phyloP scores from a whole-genome alignment of 2,113 vertebrate species.

The Charadrius vociferus region DNA sequence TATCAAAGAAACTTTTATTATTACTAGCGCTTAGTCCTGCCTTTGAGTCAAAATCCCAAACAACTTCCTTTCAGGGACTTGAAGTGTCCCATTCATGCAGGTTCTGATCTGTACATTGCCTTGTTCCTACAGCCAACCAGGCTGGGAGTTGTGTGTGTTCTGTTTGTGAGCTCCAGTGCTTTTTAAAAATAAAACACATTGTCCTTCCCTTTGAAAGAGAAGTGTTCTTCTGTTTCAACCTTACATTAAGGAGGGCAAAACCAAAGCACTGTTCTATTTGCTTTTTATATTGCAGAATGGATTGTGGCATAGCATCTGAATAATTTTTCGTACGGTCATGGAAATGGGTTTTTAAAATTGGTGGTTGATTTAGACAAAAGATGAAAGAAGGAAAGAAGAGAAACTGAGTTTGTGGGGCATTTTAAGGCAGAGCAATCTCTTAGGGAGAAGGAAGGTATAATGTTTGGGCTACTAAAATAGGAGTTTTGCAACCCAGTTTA shows the following conservation, averaged over 20 bases:
- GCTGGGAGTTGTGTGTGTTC: background rate
- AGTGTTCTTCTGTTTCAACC: background rate
- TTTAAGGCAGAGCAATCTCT: background rate
- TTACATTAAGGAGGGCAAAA: background rate
- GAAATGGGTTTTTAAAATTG: background rate
- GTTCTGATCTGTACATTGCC: background rate
- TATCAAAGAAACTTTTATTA: background rate
- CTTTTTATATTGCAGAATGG: background rate
- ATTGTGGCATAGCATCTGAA: background rate
- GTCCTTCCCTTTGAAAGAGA: background rate
- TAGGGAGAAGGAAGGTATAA: background rate
- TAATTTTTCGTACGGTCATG: background rate
- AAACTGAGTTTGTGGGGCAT: background rate
- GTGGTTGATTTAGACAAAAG: background rate
- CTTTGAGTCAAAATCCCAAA: background rate
- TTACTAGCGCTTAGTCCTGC: background rate
- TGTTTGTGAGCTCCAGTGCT: background rate
- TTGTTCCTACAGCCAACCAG: background rate
- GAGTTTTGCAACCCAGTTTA: background rate
- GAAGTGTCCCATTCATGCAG: background rate
- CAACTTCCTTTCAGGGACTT: background rate
- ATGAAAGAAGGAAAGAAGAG: background rate
- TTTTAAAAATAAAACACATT: background rate
- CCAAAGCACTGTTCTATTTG: background rate
- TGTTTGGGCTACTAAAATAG: background rate